phyloP scores from a whole-genome alignment of 2,888 invertebrate genomes.

The Drosophila subquinaria region DNA sequence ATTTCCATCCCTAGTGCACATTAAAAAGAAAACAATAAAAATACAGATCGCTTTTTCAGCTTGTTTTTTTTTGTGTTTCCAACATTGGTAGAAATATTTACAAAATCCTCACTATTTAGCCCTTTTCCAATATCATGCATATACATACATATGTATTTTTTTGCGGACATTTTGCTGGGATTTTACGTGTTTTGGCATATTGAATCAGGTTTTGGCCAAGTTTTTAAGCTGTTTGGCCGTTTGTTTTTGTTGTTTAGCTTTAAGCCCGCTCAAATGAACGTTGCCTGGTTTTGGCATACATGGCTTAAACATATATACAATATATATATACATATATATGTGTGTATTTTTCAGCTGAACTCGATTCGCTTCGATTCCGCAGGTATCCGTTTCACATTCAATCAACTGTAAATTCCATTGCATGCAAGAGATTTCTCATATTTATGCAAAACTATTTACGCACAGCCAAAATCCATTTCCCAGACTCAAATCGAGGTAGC shows the following conservation, averaged over 20 bases:
- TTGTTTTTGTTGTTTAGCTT: background rate
- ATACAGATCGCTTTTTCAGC: background rate
- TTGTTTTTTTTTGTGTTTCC: background rate
- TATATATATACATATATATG: constrained; percentile 20
- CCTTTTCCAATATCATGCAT: background rate
- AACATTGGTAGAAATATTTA: constrained; percentile 17
- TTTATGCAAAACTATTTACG: constrained; percentile 74
- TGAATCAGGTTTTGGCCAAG: constrained; percentile 59
- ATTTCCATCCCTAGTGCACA: background rate
- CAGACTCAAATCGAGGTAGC: background rate
- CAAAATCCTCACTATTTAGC: background rate
- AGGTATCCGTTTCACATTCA: constrained; percentile 43
- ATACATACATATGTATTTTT: background rate
- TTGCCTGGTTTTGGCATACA: constrained; percentile 43
- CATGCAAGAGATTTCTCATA: constrained; percentile 78
- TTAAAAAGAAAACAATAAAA: constrained; percentile 2
- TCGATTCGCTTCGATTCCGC: background rate
- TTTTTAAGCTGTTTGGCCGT: constrained; percentile 41
- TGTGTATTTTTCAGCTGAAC: too few relatives aligned
- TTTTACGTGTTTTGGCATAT: constrained; percentile 67
- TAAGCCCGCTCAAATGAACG: background rate
- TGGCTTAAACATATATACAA: constrained; percentile 4
- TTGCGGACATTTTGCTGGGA: constrained; percentile 29
- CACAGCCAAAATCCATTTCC: constrained; percentile 33
- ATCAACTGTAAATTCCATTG: constrained; percentile 79